Base-by-base conservation (phyloP, 2,888 invertebrate genomes). In the Pharmacophagus antenor region DNA sequence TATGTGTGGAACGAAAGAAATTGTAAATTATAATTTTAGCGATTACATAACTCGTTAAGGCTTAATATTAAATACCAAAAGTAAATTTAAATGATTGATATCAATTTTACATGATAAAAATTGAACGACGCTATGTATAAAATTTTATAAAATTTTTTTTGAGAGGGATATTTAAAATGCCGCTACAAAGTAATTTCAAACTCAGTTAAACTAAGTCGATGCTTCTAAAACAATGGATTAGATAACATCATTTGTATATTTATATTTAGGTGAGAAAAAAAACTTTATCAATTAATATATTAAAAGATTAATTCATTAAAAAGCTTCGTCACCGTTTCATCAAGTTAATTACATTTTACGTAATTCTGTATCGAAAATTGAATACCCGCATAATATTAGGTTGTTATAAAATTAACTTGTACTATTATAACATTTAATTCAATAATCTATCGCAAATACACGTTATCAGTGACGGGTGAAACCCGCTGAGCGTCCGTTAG, bases 391-490 rank as follows among this genome's bases (percentile, higher is more conserved):
- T 25, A 23, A 18, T 6, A 27, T 18, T 18, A 50, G 15, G 12
- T 41, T 2, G 10, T 27, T 22, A 42, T 53, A 41, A 41, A 37
- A 53, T 52, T 37, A 37, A 41, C 37, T 8, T 12, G 21, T 49
- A 42, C 3, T 15, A 20, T 6, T 12, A 12, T 42, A 50, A 27
- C 42, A 17, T 56, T 56, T 51, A 53, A 58, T 58, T 61, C 59
- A 62, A 66, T 68, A 64, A 68, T 63, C 50, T 49, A 27, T 46
- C 18, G 20, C 58, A 46, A 60, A 50, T 46, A 46, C 37, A 61
- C 65, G 63, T 69, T 79, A 80, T 79, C 77, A 72, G 61, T 65
- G 64, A 69, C 70, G 71, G 73, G 70, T 69, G 70, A 73, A 76
- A 75, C 78, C 77, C 77, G 74, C 70, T 68, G 72, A 66, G 67